Evolutionary conservation across 1,140 invertebrate species (phyloP).

Genomic region (Microplitis mediator): DNA sequence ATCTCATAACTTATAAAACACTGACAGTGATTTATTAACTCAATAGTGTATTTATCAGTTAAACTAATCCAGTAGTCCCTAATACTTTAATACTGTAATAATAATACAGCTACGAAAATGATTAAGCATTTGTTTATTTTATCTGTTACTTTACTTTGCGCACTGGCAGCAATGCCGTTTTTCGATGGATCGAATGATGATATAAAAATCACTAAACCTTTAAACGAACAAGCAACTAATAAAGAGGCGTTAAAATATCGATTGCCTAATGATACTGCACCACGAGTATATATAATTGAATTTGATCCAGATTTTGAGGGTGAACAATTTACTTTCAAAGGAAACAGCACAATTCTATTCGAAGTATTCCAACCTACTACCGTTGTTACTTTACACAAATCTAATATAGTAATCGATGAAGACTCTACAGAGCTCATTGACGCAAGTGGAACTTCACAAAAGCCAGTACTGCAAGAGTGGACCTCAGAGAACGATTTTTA

Average conservation of each 20-base stretch:
- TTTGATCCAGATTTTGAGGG: conserved; percentile 29
- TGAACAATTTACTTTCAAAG: conserved; percentile 31
- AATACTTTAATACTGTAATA: no score
- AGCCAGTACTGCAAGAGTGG: conserved; percentile 11
- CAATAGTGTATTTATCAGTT: no score
- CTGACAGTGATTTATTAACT: no score
- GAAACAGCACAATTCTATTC: conserved; percentile 21
- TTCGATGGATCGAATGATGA: background rate
- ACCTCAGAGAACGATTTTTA: conserved; percentile 19
- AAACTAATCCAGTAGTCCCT: no score
- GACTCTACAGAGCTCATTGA: conserved; percentile 16
- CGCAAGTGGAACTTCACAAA: background rate
- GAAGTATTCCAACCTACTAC: conserved; percentile 16
- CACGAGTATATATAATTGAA: conserved; percentile 24
- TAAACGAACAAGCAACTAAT: background rate
- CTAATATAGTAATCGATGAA: conserved; percentile 23
- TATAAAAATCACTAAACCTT: background rate
- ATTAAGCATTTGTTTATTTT: background rate
- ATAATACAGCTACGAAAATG: background rate
- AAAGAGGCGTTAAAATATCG: conserved; percentile 15
- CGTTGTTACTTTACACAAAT: conserved; percentile 24
- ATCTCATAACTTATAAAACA: no score
- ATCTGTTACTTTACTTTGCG: background rate
- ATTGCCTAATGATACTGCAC: conserved; percentile 27
- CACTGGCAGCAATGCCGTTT: background rate